Evolutionary conservation across 1,140 invertebrate genomes (phyloP), one percentile per base, ranked within the genome.

Genomic region (Pissodes strobi): DNA sequence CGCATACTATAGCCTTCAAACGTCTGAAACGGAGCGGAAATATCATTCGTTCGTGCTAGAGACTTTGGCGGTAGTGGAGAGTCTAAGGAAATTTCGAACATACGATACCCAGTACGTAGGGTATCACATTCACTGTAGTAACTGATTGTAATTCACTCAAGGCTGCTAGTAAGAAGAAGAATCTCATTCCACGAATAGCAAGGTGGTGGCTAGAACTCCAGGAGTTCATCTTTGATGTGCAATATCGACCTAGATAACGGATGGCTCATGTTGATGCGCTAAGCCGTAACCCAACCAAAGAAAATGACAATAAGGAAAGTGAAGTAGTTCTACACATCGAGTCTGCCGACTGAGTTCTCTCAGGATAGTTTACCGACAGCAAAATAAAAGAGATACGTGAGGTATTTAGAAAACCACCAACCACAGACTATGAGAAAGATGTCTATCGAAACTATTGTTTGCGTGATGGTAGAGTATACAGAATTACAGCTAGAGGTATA

Each of bases 31-130:
- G 17, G 70, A 76, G 64, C 8, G 45, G 13, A 65, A 70, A 41
- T 76, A 78, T 67, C 73, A 76, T 65, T 77, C 73, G 0, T 78
- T 76, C 38, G 76, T 78, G 25, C 23, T 78, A 0, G 73, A 79
- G 34, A 76, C 72, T 0, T 21, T 81, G 3, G 77, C 76, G 0
- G 73, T 79, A 0, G 73, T 78, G 10, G 58, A 71, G 8, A 23
- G 59, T 0, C 12, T 78, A 64, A 9, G n/a, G n/a, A 48, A 69
- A 9, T 77, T 76, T 34, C n/a, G 30, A 6, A 38, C 72, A 0
- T n/a, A n/a, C n/a, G n/a, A n/a, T n/a, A n/a, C n/a, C n/a, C n/a
- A n/a, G n/a, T 82, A 80, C 58, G 0, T 25, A 71, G 1, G 72
- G 71, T 0, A 71, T 72, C 5, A 27, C 60, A 15, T 79, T 79